These are phyloP conservation scores for Lates japonicus DNA, from an alignment of 2,797 vertebrate genomes.

Conservation along the genomic window DNA sequence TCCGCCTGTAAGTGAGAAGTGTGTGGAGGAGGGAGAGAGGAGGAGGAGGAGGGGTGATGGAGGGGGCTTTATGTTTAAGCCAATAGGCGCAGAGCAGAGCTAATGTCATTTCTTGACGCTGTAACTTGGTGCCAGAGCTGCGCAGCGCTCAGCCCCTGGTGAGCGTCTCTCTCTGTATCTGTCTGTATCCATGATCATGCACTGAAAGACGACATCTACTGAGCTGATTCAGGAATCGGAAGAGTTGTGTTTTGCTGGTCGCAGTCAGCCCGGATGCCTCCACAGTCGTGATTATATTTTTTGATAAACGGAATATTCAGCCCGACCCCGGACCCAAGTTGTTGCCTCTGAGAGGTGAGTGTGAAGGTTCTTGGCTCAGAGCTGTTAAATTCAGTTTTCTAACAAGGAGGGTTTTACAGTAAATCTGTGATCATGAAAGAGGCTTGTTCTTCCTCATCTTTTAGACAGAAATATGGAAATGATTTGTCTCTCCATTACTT, in stretches of 20 bases:
- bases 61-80: constrained; percentile 68
- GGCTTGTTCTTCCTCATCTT: neutral
- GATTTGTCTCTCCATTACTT: constrained; percentile 15
- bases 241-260: constrained; percentile 24
- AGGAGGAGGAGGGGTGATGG: constrained; percentile 21
- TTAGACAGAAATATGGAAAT: constrained; percentile 12
- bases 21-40: neutral
- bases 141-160: constrained; percentile 61
- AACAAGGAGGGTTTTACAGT: neutral
- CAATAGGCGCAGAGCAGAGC: constrained; percentile 82
- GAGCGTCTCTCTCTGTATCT: constrained; percentile 30
- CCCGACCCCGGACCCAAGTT: constrained; percentile 32
- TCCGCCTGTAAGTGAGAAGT: constrained; percentile 32
- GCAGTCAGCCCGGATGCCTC: constrained; percentile 65
- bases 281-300: constrained; percentile 63
- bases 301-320: constrained; percentile 74
- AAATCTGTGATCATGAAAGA: neutral
- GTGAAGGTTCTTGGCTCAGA: neutral
- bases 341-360: constrained; percentile 68
- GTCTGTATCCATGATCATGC: constrained; percentile 48
- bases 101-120: constrained; percentile 80
- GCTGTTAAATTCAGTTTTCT: neutral
- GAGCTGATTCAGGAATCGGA: constrained; percentile 38
- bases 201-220: constrained; percentile 40
- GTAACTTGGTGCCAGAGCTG: constrained; percentile 78